A percentile compares a stretch with the other conserved stretches of the same genome.
phyloP scores from a whole-genome alignment of 2,888 invertebrate species.

The Oeneis ivallda region DNA sequence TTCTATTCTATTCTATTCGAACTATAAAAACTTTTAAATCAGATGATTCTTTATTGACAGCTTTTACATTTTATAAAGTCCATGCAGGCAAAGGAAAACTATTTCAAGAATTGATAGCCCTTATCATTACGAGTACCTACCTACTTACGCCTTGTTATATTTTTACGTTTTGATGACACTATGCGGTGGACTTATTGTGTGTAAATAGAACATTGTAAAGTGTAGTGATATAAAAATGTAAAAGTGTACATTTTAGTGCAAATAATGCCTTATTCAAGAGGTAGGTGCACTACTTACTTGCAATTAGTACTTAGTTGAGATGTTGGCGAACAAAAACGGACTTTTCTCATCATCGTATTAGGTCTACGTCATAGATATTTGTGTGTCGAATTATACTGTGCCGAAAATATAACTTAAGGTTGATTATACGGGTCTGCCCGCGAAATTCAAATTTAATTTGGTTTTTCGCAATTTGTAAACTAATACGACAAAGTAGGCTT shows the following conservation, averaged over 20 bases:
- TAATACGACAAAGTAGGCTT: too few species aligned
- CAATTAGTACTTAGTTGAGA: too few species aligned
- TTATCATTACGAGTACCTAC: slow-evolving; percentile 17
- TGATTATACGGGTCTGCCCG: too few species aligned
- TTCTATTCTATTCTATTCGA: too few species aligned
- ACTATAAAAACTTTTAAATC: too few species aligned
- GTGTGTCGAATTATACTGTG: not conserved
- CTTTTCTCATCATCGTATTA: too few species aligned
- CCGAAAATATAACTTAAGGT: not conserved
- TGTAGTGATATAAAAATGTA: not conserved
- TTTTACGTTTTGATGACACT: not conserved
- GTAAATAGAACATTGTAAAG: not conserved
- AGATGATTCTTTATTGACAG: too few species aligned
- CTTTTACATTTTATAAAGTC: not conserved
- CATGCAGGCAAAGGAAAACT: not conserved
- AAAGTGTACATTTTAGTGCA: not conserved
- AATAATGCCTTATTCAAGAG: slow-evolving; percentile 12
- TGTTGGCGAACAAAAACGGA: too few species aligned
- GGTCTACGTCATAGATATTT: too few species aligned
- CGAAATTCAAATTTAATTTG: too few species aligned
- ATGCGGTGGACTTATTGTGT: not conserved
- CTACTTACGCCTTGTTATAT: too few species aligned
- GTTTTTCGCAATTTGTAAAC: too few species aligned
- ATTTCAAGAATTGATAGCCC: slow-evolving; percentile 24
- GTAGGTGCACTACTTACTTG: not conserved